Base-by-base conservation (phyloP, 2,888 invertebrate genomes). In the Amiota mariae region DNA sequence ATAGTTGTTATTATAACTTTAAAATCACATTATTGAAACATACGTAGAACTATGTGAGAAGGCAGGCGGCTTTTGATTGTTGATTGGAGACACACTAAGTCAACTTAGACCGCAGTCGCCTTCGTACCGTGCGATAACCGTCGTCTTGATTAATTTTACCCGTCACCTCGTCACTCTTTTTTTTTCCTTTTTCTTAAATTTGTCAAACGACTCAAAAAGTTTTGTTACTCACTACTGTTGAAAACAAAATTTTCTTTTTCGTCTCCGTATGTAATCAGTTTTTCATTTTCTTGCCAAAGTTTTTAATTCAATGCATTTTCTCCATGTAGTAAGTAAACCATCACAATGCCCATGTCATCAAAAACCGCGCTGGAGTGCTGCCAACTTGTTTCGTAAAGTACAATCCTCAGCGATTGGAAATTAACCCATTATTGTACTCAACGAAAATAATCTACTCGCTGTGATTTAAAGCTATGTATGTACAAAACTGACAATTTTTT, bases 1-100 rank as follows among this genome's bases (percentile, higher is more conserved):
- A 36, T 59, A 18, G 20, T 59, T 59, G 59, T 59, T 18, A 15
- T 54, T 59, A 20, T 10, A 15, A 54, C 13, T 54, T 54, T 54
- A 54, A 54, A 54, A n/a, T 6, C 36, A 36, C 36, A 36, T 36
- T 36, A 36, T 36, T 6, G 36, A 36, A 36, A 36, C 88, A 76
- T 88, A 88, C 88, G 89, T 88, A 89, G 88, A 84, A 81, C 87
- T 84, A 87, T 84, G 80, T 73, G 80, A 13, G 72, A 64, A 10
- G 54, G 68, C 51, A 13, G 36, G 49, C 24, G 57, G 63, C 70
- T 54, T 63, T 67, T 75, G 54, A 74, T 73, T n/a, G n/a, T n/a
- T n/a, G n/a, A n/a, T 59, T 77, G 74, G 57, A n/a, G 54, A 3
- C 54, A 10, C 57, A 13, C n/a, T 20, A 57, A 57, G 8, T 15